Base-by-base conservation (phyloP, 23 tunicate species). In the Pegea sp. region DNA sequence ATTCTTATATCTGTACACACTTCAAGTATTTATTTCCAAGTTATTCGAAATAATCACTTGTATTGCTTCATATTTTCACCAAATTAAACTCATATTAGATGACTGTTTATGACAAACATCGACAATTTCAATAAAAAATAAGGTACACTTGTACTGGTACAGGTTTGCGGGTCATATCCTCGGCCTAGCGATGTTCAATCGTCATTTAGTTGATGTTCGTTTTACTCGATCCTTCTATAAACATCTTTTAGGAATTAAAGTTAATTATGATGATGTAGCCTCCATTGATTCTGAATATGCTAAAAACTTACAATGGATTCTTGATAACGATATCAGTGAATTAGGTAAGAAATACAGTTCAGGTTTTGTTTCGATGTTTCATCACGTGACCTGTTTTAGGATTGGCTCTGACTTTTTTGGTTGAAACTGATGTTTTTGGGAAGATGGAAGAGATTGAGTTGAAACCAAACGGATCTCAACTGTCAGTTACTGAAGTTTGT, bases 401-500 rank as follows among this genome's bases (percentile, higher is more conserved):
- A 4, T 34, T 84, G 29, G 84, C 68, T 21, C 49, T 84, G 52
- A 74, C 62, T 8, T 84, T 84, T 67, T 30, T 44, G 22, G 86
- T 84, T 34, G 95, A 84, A 58, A 84, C 95, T 0, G 95, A 84
- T 34, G 95, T 84, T 4, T 84, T 84, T 50, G 95, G 95, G 3
- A 63, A 64, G 18, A 84, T 84, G 95, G 65, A 68, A 58, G 95
- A 84, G 30, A 73, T 84, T 29, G 95, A 84, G 44, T 44, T 84
- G 53, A 73, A 62, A 51, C 76, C 81, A 32, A 62, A 57, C 48
- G 95, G 95, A 5, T 19, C 69, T n/a, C 68, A 67, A 3, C 58
- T 74, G 7, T 28, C 66, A 18, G 95, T 84, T 31, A 73, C 69
- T 43, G 67, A 68, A 42, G 74, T 68, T 23, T 1, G 28, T 1